phyloP scores from a whole-genome alignment of 2,888 invertebrate species.

The Mactromeris polynyma region DNA sequence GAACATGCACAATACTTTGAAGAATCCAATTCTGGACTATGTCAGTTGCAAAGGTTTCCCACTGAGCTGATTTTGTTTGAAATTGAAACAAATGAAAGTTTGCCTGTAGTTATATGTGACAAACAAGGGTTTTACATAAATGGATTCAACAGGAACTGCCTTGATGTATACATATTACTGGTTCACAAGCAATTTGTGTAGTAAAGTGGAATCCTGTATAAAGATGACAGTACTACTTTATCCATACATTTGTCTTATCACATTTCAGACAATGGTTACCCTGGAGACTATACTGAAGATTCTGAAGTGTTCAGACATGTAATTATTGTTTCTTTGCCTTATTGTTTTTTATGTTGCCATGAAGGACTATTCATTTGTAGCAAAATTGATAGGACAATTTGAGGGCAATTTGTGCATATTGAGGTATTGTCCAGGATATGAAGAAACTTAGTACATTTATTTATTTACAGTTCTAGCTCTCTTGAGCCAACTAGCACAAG shows the following conservation, averaged over 20 bases:
- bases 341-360: not conserved
- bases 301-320: conserved; percentile 48
- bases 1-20: no score
- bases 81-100: no score
- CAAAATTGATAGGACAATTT: not conserved
- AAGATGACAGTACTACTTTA: not conserved
- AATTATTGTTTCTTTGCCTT: not conserved
- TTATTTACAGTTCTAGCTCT: not conserved
- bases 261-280: not conserved
- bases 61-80: not conserved
- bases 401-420: not conserved
- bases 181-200: not conserved
- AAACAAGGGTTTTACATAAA: not conserved
- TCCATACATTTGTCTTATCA: not conserved
- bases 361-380: not conserved
- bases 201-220: not conserved
- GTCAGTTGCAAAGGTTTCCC: not conserved
- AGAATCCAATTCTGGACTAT: no score
- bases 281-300: not conserved
- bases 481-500: not conserved
- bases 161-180: not conserved
- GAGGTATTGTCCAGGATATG: not conserved
- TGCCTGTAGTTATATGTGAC: no score
- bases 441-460: not conserved
- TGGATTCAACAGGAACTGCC: not conserved